Conservation (phyloP, 1,140 invertebrate species). For the Zaprionus inermis region DNA sequence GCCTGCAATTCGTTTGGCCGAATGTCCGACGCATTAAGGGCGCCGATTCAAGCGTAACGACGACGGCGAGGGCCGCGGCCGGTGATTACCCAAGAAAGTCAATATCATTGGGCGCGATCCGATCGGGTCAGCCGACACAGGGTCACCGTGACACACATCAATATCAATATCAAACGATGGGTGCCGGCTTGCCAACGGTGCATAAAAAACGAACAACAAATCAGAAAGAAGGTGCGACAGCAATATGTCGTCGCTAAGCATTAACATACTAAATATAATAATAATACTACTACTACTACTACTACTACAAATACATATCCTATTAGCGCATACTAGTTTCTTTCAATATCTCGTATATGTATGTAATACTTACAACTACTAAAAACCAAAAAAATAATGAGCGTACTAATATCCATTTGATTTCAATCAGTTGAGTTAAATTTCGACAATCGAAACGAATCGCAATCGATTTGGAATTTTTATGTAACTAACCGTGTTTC, state of each 20-base stretch:
- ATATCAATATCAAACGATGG: constrained; percentile 74
- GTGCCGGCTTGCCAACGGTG: constrained; percentile 85
- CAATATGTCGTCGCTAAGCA: constrained; percentile 84
- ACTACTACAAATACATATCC: constrained; percentile 58
- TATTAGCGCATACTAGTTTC: constrained; percentile 73
- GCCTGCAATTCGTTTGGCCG: constrained; percentile 94
- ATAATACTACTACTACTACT: constrained; percentile 11
- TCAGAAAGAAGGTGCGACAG: constrained; percentile 85
- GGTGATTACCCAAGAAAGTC: constrained; percentile 90
- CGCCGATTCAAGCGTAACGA: constrained; percentile 78
- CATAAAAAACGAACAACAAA: constrained; percentile 85
- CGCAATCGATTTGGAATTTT: constrained; percentile 27
- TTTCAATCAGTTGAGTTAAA: constrained; percentile 48
- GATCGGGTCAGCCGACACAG: constrained; percentile 86
- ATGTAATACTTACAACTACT: constrained; percentile 52
- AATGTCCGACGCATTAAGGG: constrained; percentile 86
- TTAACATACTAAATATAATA: constrained; percentile 48
- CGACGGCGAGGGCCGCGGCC: constrained; percentile 77
- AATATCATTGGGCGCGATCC: constrained; percentile 93
- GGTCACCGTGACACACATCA: constrained; percentile 51
- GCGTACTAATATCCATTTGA: constrained; percentile 61
- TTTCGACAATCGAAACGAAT: constrained; percentile 27
- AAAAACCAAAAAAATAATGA: constrained; percentile 49
- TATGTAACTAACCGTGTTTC: constrained; percentile 56
- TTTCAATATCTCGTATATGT: constrained; percentile 70